Percentiles rank a stretch among this genome's conserved stretches.
These are phyloP conservation scores for Cydia amplana DNA, from an alignment of 1,140 invertebrate genomes.

Conservation along the genomic window DNA sequence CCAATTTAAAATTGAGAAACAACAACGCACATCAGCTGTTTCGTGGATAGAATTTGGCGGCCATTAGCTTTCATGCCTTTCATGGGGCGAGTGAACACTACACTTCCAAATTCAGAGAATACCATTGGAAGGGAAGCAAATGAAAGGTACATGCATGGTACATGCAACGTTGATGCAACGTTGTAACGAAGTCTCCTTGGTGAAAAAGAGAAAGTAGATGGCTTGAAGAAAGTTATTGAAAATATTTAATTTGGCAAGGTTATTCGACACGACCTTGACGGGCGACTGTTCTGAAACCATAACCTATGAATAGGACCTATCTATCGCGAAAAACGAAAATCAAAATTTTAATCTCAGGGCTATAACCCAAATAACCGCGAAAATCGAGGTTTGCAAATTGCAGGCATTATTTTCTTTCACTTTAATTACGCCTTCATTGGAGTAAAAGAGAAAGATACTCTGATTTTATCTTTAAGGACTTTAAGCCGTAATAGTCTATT, in stretches of 20 bases:
- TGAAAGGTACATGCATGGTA: slow-evolving; percentile 40
- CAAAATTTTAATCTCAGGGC: too few relatives aligned
- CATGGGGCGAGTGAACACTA: slow-evolving; percentile 44
- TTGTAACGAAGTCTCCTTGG: not conserved
- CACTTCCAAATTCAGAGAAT: slow-evolving; percentile 41
- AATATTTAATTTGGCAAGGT: slow-evolving; percentile 31
- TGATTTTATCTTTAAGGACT: too few relatives aligned
- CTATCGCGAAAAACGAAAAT: too few relatives aligned
- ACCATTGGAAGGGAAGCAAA: slow-evolving; percentile 40
- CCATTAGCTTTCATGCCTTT: slow-evolving; percentile 72
- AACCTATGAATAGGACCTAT: too few relatives aligned
- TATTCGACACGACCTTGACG: slow-evolving; percentile 37
- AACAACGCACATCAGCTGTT: slow-evolving; percentile 78
- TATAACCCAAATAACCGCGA: too few relatives aligned
- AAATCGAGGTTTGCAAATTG: too few relatives aligned
- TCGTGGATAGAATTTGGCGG: slow-evolving; percentile 66
- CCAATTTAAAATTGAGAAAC: slow-evolving; percentile 54
- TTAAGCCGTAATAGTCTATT: too few relatives aligned
- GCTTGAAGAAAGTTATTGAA: slow-evolving; percentile 7
- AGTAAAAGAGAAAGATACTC: too few relatives aligned
- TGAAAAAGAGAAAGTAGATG: slow-evolving; percentile 32
- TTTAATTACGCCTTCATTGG: too few relatives aligned
- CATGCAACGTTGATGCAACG: too few relatives aligned
- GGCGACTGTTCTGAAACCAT: slow-evolving; percentile 23
- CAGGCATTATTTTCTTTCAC: too few relatives aligned